Base-by-base conservation (phyloP, 2,113 vertebrate species). In the Budorcas taxicolor region DNA sequence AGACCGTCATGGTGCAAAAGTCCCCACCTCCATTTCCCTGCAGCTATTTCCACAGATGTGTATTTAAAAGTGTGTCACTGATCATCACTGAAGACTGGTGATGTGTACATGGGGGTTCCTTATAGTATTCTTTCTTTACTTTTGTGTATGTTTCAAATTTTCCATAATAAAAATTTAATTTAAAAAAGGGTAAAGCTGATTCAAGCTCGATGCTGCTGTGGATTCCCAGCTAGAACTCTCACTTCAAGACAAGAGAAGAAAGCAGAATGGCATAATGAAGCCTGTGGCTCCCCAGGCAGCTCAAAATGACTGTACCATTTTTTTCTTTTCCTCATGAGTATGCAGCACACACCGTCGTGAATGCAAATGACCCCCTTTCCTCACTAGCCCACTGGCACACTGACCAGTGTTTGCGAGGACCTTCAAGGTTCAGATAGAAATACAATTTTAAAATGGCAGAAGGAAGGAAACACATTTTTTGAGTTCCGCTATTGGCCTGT, bases 101-200 rank as follows among this genome's bases (percentile, higher is more conserved):
- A 64, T 25, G 4, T 25, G 17, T 33, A 19, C 52, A 0, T 67
- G 31, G 6, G 11, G 6, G 5, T 76, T 85, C 25, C n/a, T 94
- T 50, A 23, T 23, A 67, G 33, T 67, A 60, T 43, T 81, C 62
- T 90, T 27, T 78, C 29, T 90, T 23, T 27, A 76, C 62, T 74
- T 87, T 33, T 84, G 31, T 62, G 7, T 40, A 67, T 50, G 31
- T 80, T 86, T 90, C 43, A 95, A 83, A 52, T 25, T 95, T 90
- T 62, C 19, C 80, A 50, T 36, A 85, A 64, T 91, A 90, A 90
- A 91, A 96, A 85, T 33, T 62, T n/a, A 64, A 71, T 80, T 86
- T 6, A 43, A 45, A 91, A 47, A 82, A 45, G 6, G 36, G 83
- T 29, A 87, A 95, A 94, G 33, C 45, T 33, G 80, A 92, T 36